Base-by-base conservation (phyloP, 2,888 invertebrate genomes). In the Drosophila paranaensis region DNA sequence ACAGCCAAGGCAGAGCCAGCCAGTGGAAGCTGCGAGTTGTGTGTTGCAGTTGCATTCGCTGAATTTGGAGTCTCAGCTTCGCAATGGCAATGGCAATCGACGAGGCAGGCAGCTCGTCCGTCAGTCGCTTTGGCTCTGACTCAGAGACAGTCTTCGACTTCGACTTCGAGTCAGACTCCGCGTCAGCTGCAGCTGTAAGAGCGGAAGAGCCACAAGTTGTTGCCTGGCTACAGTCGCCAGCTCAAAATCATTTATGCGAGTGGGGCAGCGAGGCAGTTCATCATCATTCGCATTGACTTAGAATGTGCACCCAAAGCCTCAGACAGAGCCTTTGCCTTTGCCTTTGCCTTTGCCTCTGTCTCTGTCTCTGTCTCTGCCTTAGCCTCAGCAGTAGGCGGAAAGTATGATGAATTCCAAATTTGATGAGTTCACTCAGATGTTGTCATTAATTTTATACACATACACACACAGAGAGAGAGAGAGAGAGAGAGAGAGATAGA, bases 371-470 rank as follows among this genome's bases (percentile, higher is more conserved):
- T 60, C 51, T 56, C n/a, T 35, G 20, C 57, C 27, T 48, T 40
- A 14, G 63, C 64, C 65, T 71, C 61, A 71, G 86, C 86, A 87
- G 87, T 89, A 89, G 88, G 89, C 89, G 87, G 90, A 88, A 79
- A 80, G 73, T 86, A 88, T 88, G 87, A 88, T 88, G 88, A 88
- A 88, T 88, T 88, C 89, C 88, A 74, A 89, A 89, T 88, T 88
- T 88, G 87, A 88, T 88, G 89, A 89, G 89, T 88, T 88, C 87
- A 88, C 89, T 89, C 89, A 88, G 86, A 83, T 88, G 78, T 88
- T 89, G 87, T 86, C 87, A 88, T 88, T 88, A 89, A 88, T 88
- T 85, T 86, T 88, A 79, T 75, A 84, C 81, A 79, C 40, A 63
- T 54, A 37, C 27, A 55, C 27, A 64, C 58, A 37, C 25, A 57